A percentile compares a stretch with the other conserved stretches of the same genome.
Evolutionary conservation across 1,140 invertebrate genomes (phyloP).

Genomic region (Piezodorus guildinii): DNA sequence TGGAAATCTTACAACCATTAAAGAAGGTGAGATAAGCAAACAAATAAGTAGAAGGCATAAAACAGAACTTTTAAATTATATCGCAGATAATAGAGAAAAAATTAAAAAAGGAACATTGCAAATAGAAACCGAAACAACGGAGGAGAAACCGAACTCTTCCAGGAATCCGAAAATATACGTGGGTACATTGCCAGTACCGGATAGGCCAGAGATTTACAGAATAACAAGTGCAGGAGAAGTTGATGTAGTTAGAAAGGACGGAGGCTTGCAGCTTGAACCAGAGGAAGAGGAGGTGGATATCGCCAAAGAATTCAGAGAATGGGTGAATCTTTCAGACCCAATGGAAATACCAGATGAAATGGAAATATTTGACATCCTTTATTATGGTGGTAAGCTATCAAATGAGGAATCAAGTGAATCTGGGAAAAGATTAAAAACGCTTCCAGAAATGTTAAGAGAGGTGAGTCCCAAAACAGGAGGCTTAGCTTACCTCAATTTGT

Average conservation of each 20-base stretch:
- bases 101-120: too few species aligned
- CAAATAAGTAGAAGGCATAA: too few species aligned
- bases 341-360: neutral
- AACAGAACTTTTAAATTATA: too few species aligned
- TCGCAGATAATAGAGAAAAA: too few species aligned
- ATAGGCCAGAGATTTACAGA: neutral
- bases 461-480: neutral
- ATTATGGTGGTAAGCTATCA: neutral
- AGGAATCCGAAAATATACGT: neutral
- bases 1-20: too few species aligned
- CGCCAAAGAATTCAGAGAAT: neutral
- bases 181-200: neutral
- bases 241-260: neutral
- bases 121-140: too few species aligned
- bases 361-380: neutral
- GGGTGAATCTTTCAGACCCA: neutral
- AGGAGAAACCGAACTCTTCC: too few species aligned
- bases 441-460: neutral
- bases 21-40: too few species aligned
- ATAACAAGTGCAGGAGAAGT: slow-evolving; percentile 1
- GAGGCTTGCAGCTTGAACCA: neutral
- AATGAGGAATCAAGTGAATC: neutral
- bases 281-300: neutral
- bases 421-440: neutral
- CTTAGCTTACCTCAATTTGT: neutral